Conservation (phyloP, 2,888 invertebrate species). For the Polyommatus icarus region DNA sequence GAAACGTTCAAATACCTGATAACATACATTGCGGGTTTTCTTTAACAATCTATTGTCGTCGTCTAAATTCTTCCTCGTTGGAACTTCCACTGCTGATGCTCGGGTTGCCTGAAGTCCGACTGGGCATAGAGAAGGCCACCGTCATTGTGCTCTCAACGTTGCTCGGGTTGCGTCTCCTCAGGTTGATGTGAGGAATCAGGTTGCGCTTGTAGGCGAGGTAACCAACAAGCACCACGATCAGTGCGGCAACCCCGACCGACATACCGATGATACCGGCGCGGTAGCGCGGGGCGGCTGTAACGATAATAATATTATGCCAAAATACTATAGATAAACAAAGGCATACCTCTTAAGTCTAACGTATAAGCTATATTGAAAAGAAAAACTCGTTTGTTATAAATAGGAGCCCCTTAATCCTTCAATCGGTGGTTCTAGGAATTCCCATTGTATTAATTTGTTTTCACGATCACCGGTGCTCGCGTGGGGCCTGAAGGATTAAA, state of each 20-base stretch:
- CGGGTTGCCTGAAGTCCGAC: neutral
- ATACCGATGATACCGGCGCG: slow-evolving; percentile 59
- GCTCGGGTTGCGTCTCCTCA: neutral
- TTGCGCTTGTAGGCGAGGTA: slow-evolving; percentile 49
- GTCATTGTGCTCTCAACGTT: slow-evolving; percentile 6
- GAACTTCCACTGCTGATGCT: slow-evolving; percentile 32
- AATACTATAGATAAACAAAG: too few relatives aligned
- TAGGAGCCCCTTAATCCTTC: too few relatives aligned
- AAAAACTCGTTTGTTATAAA: too few relatives aligned
- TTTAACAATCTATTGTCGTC: neutral
- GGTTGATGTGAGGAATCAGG: slow-evolving; percentile 30
- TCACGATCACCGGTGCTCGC: too few relatives aligned
- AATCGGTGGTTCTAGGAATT: too few relatives aligned
- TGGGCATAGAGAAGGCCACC: slow-evolving; percentile 30
- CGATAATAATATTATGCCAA: slow-evolving; percentile 3
- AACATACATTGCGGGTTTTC: neutral
- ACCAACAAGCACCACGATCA: slow-evolving; percentile 50
- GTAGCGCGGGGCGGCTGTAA: slow-evolving; percentile 41
- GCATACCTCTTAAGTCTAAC: too few relatives aligned
- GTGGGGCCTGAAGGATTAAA: too few relatives aligned
- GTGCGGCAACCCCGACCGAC: slow-evolving; percentile 47
- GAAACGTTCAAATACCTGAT: neutral
- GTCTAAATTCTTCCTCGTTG: slow-evolving; percentile 3
- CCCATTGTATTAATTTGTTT: too few relatives aligned
- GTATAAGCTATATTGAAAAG: too few relatives aligned